Evolutionary conservation across 2,888 invertebrate species (phyloP).

Genomic region (Pterobdella sp.): DNA sequence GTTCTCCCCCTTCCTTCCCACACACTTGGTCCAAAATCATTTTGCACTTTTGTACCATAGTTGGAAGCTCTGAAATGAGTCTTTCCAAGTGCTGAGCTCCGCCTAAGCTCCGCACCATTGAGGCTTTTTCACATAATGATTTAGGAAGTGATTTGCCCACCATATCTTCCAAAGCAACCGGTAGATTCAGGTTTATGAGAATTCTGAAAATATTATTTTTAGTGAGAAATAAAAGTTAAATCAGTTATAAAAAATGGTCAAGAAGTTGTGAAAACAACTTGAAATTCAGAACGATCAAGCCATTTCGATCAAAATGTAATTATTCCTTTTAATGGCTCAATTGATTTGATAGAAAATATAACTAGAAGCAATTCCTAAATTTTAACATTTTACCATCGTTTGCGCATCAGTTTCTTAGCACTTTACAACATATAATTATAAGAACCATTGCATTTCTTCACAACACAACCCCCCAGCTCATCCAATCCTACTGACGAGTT

Average conservation of each 20-base stretch:
- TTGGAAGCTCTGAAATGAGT: constrained; percentile 78
- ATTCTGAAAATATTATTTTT: too few relatives aligned
- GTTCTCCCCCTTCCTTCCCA: too few relatives aligned
- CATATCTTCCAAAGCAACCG: constrained; percentile 79
- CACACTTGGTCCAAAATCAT: constrained; percentile 84
- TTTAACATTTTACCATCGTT: too few relatives aligned
- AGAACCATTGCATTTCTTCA: not conserved
- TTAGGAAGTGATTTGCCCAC: constrained; percentile 64
- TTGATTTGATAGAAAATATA: too few relatives aligned
- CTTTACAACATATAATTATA: not conserved
- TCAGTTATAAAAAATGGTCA: too few relatives aligned
- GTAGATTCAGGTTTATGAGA: constrained; percentile 84
- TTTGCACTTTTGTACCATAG: constrained; percentile 77
- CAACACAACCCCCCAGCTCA: not conserved
- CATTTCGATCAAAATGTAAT: too few relatives aligned
- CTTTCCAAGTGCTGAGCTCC: constrained; percentile 66
- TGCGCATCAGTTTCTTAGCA: too few relatives aligned
- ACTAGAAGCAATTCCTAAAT: too few relatives aligned
- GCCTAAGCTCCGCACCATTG: constrained; percentile 66
- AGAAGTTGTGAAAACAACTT: too few relatives aligned
- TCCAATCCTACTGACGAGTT: constrained; percentile 60
- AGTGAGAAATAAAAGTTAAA: too few relatives aligned
- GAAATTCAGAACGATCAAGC: too few relatives aligned
- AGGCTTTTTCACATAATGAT: constrained; percentile 76
- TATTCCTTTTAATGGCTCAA: too few relatives aligned